These are phyloP conservation scores for Hecatera dysodea DNA, from an alignment of 2,888 invertebrate species.

Conservation along the genomic window DNA sequence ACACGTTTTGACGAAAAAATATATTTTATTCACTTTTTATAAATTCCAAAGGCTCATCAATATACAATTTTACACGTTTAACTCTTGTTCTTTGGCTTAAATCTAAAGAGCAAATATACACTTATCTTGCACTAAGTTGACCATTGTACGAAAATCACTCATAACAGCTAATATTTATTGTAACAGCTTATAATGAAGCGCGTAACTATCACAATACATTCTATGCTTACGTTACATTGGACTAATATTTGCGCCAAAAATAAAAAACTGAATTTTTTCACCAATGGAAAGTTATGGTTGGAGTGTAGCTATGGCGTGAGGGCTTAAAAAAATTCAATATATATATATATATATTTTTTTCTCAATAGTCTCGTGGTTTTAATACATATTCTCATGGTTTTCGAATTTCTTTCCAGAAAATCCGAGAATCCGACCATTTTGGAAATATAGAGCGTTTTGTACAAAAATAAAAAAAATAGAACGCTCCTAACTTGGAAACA, in stretches of 20 bases:
- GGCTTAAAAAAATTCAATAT: too few species aligned
- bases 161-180: slow-evolving; percentile 65
- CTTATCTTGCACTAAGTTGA: slow-evolving; percentile 55
- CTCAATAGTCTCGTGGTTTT: too few species aligned
- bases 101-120: slow-evolving; percentile 64
- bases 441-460: too few species aligned
- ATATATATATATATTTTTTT: too few species aligned
- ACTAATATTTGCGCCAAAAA: slow-evolving; percentile 8
- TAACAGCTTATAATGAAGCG: slow-evolving; percentile 46
- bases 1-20: slow-evolving; percentile 46
- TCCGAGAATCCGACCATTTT: too few species aligned
- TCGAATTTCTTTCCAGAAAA: too few species aligned
- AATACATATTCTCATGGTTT: too few species aligned
- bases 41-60: slow-evolving; percentile 49
- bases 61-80: slow-evolving; percentile 44
- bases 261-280: too few species aligned
- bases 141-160: slow-evolving; percentile 63
- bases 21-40: slow-evolving; percentile 53
- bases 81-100: slow-evolving; percentile 68
- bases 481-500: too few species aligned
- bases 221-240: slow-evolving; percentile 17
- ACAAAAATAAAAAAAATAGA: too few species aligned
- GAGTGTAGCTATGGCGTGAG: too few species aligned
- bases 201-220: slow-evolving; percentile 53
- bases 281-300: too few species aligned